phyloP scores from a whole-genome alignment of 2,888 invertebrate species.

The Plagodis dolabraria region DNA sequence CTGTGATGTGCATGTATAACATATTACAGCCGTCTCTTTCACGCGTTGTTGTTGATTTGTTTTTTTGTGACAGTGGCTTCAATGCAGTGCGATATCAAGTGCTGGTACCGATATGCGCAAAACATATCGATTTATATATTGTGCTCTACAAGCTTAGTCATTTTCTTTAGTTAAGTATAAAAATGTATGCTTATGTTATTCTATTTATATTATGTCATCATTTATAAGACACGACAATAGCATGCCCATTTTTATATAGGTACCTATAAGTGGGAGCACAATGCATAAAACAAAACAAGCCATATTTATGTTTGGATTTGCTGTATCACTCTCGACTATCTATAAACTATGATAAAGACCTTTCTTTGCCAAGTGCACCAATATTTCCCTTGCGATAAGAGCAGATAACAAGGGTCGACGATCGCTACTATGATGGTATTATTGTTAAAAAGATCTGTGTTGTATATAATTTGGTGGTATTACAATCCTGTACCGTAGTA shows the following conservation, averaged over 20 bases:
- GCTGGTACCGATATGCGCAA: slow-evolving; percentile 13
- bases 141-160: slow-evolving; percentile 10
- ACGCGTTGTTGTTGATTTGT: slow-evolving; percentile 16
- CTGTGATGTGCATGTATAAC: slow-evolving; percentile 4
- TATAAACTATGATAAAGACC: slow-evolving; percentile 33
- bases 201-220: too few species aligned
- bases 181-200: slow-evolving; percentile 1
- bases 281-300: slow-evolving; percentile 19
- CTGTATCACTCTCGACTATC: slow-evolving; percentile 24
- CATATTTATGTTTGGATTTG: slow-evolving; percentile 27
- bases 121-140: slow-evolving; percentile 15
- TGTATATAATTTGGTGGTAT: neutral
- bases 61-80: slow-evolving; percentile 7
- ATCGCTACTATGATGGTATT: slow-evolving; percentile 40
- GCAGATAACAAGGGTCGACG: slow-evolving; percentile 57
- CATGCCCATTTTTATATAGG: slow-evolving; percentile 6
- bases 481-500: too few species aligned
- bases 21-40: slow-evolving; percentile 10
- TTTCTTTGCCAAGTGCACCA: slow-evolving; percentile 64
- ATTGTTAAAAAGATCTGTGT: slow-evolving; percentile 1
- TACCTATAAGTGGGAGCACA: slow-evolving; percentile 8
- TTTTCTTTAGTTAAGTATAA: slow-evolving; percentile 5
- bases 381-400: slow-evolving; percentile 50
- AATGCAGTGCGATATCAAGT: slow-evolving; percentile 6
- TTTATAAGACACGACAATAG: too few species aligned